Evolutionary conservation across 2,797 vertebrate species (phyloP).

Genomic region (Oreonectes daqikongensis): DNA sequence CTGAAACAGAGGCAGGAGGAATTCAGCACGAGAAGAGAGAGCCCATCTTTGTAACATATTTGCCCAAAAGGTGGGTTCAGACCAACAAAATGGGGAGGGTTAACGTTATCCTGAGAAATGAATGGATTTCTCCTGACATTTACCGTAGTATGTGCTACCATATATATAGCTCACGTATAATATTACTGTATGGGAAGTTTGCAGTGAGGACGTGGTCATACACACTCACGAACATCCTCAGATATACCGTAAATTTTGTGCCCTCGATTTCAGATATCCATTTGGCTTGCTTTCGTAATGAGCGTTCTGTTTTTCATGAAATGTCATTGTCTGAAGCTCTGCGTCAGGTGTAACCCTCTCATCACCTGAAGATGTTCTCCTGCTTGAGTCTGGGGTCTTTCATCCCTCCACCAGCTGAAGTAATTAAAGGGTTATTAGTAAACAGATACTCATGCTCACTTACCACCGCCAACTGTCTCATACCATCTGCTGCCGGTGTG

Average conservation of each 20-base stretch:
- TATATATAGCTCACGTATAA: constrained; percentile 59
- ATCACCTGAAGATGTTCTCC: constrained; percentile 77
- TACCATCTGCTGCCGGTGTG: constrained; percentile 79
- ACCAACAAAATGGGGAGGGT: constrained; percentile 79
- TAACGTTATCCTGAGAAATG: constrained; percentile 73
- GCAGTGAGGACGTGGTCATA: not conserved
- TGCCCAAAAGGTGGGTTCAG: constrained; percentile 73
- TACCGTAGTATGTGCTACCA: constrained; percentile 69
- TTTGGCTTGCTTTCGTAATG: constrained; percentile 34
- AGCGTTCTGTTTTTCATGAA: constrained; percentile 31
- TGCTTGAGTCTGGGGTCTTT: constrained; percentile 76
- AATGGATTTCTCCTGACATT: constrained; percentile 79
- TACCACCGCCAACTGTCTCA: constrained; percentile 81
- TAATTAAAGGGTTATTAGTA: constrained; percentile 88
- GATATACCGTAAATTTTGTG: constrained; percentile 17
- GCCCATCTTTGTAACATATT: constrained; percentile 70
- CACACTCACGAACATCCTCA: constrained; percentile 5
- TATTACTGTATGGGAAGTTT: constrained; percentile 63
- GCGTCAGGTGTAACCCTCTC: constrained; percentile 59
- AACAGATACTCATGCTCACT: constrained; percentile 84
- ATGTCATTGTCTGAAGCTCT: constrained; percentile 37
- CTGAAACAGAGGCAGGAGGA: constrained; percentile 34
- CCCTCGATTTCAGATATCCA: not conserved
- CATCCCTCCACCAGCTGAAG: constrained; percentile 82
- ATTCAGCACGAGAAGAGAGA: constrained; percentile 31